Base-by-base conservation (phyloP, 2,113 vertebrate species). In the Oncorhynchus tshawytscha region DNA sequence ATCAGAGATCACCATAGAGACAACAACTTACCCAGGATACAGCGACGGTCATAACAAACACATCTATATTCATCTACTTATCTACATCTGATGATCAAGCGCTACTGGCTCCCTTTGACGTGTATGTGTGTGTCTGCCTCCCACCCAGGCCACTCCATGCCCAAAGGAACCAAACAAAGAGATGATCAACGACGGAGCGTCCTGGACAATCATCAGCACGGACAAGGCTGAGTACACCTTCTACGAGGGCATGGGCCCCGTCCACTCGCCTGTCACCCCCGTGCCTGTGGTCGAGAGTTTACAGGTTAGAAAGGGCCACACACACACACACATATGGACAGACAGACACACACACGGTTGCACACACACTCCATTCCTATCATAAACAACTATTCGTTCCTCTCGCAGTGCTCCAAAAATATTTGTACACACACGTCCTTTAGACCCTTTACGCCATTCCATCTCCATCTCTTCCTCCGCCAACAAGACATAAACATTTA, bases 141-240 rank as follows among this genome's bases (percentile, higher is more conserved):
- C 9, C 39, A 9, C 39, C 20, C 85, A 99, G 98, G 98, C 98
- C 94, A 99, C 98, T 95, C 98, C 98, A 94, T 99, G 98, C 91
- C 98, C 97, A 73, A 99, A 99, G 93, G 98, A 99, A 95, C 97
- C 96, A 95, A 99, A 99, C 95, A 99, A 99, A 94, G 98, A 99
- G 93, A 99, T 99, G 98, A 98, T 99, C 89, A 99, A 99, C 74
- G 98, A 99, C n/a, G 98, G 98, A 74, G 98, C 98, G 90, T 99
- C 98, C 82, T 99, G 98, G 98, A 99, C 98, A 96, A 99, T 99
- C 97, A 99, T 99, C 92, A 99, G 98, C 91, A 99, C 98, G 78
- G 97, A 99, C 89, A 99, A 99, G 93, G 97, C 98, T 29, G 98
- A 99, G 85, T 99, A 99, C 79, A 99, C 98, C 0, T 99, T 99